phyloP scores from a whole-genome alignment of 2,113 vertebrate species.

The Amphilophus citrinellus region DNA sequence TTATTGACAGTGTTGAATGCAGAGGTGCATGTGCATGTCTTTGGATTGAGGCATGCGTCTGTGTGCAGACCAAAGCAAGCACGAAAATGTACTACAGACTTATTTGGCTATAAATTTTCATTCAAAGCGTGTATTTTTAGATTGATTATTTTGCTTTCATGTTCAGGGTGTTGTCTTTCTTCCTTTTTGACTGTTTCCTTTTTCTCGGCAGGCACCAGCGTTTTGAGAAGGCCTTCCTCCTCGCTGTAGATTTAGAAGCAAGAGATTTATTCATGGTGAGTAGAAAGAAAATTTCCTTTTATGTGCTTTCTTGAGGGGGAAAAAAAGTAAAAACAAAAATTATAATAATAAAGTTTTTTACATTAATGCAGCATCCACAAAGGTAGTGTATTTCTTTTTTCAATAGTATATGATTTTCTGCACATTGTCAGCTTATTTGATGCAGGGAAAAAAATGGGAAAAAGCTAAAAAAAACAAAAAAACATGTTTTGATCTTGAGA shows the following conservation, averaged over 20 bases:
- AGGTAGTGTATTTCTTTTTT: background rate
- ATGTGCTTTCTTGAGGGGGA: background rate
- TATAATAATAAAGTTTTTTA: background rate
- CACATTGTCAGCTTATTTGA: background rate
- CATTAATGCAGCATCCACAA: background rate
- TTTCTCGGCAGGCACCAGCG: conserved; percentile 87
- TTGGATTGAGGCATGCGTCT: background rate
- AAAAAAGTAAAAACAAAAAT: background rate
- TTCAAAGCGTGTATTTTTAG: background rate
- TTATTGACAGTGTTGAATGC: conserved; percentile 53
- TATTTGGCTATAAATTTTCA: background rate
- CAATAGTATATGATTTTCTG: background rate
- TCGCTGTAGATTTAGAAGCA: conserved; percentile 92
- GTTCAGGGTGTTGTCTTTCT: background rate
- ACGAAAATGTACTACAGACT: background rate
- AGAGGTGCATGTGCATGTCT: conserved; percentile 11
- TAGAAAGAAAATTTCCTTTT: background rate
- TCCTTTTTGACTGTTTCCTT: background rate
- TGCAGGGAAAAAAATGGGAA: no score
- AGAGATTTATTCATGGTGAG: conserved; percentile 98
- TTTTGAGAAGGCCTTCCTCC: conserved; percentile 97
- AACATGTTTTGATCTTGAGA: no score
- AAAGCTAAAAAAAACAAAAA: no score
- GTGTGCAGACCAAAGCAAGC: background rate
- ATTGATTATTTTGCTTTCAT: background rate